Base-by-base conservation (phyloP, 2,888 invertebrate genomes). In the Trissolcus brochymenae region DNA sequence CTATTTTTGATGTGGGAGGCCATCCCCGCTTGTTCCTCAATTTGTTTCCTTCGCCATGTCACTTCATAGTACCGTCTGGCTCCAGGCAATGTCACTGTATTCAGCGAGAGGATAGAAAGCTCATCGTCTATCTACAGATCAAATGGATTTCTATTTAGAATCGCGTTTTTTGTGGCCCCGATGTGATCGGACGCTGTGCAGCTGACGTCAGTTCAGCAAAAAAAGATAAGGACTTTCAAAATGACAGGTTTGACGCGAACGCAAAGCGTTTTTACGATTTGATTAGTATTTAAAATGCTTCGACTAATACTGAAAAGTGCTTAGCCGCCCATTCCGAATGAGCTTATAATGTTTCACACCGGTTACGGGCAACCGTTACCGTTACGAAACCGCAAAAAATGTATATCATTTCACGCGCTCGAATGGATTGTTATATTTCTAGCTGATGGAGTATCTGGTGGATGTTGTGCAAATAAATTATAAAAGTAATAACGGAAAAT, bases 131-230 rank as follows among this genome's bases (percentile, higher is more conserved):
- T 70, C 54, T 55, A 49, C 70, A 60, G 70, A 76, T 74, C 74
- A 56, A 81, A 78, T 74, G 75, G 75, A 79, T 81, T 79, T 79
- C 57, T 64, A 49, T 78, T 57, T 56, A 65, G 76, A 76, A 74
- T 80, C 76, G 64, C 68, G 56, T 25, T 55, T 73, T 74, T 70
- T 54, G 54, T 67, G 61, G 61, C 54, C 54, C 25, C 4, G 4
- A 3, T 4, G 25, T 25, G 66, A 54, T 54, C 43, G 49, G 49
- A 57, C 62, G 50, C 19, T 19, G 50, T 55, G 61, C 51, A 29
- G 40, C 76, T 72, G 76, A 62, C 53, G 62, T 67, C 71, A 9
- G 43, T 21, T 19, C 50, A 35, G 49, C 43, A 51, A 66, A 76
- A 76, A 71, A 66, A 4, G 25, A 4, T 4, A 25, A 21, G 21